A percentile compares a stretch with the other conserved stretches of the same genome.
phyloP scores from a whole-genome alignment of 2,888 invertebrate species.

The Agonopterix arenella region DNA sequence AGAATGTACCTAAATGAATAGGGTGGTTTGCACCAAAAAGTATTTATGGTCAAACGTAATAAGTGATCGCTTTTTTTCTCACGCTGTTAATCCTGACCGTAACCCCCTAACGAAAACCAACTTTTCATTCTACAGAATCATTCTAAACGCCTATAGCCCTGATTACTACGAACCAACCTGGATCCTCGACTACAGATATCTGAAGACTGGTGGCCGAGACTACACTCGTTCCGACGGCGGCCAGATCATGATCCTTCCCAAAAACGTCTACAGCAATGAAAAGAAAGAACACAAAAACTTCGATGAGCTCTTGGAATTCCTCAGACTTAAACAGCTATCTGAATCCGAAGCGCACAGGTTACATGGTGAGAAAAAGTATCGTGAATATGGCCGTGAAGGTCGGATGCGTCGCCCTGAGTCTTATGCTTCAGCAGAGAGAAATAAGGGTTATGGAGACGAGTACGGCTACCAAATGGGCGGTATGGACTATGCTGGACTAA shows the following conservation, averaged over 20 bases:
- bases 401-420: too few relatives aligned
- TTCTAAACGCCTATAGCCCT: conserved; percentile 48
- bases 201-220: conserved; percentile 56
- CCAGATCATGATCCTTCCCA: conserved; percentile 55
- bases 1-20: too few relatives aligned
- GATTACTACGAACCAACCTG: conserved; percentile 53
- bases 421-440: too few relatives aligned
- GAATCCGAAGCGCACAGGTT: conserved; percentile 11
- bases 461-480: too few relatives aligned
- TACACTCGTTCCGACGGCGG: conserved; percentile 57
- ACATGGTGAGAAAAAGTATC: neutral
- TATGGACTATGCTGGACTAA: too few relatives aligned
- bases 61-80: too few relatives aligned
- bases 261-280: conserved; percentile 32
- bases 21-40: too few relatives aligned
- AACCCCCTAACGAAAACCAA: neutral
- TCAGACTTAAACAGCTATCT: conserved; percentile 38
- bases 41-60: too few relatives aligned
- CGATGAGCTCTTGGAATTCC: conserved; percentile 50
- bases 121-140: conserved; percentile 34
- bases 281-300: conserved; percentile 37
- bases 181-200: conserved; percentile 57
- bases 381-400: neutral
- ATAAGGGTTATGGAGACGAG: too few relatives aligned
- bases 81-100: too few relatives aligned